phyloP scores from a whole-genome alignment of 2,797 vertebrate species.

The Scyliorhinus canicula region DNA sequence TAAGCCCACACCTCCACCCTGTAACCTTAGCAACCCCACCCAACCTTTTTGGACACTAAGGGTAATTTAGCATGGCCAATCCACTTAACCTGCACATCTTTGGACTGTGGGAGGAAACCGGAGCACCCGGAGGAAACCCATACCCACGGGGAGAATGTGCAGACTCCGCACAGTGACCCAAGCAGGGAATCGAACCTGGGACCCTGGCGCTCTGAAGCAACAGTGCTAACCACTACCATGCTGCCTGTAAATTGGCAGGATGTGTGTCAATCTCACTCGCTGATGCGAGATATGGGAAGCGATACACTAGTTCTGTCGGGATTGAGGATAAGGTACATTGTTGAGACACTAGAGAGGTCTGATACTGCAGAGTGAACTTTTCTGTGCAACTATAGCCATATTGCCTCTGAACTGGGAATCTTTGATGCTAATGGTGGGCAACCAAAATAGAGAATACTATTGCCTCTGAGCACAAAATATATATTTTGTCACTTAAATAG shows the following conservation, averaged over 20 bases:
- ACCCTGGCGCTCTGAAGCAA: no score
- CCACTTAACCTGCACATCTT: no score
- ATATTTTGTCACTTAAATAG: neutral
- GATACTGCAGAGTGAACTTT: neutral
- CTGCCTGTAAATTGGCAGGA: neutral
- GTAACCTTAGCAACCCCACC: no score
- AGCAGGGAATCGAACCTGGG: no score
- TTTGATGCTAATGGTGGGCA: neutral
- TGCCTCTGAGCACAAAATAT: neutral
- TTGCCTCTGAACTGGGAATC: neutral
- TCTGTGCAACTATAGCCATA: neutral
- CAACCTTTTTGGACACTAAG: no score
- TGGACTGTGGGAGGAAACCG: no score
- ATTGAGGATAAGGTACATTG: neutral
- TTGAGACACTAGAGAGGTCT: neutral
- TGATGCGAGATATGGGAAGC: neutral
- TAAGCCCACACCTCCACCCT: no score
- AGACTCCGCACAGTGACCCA: no score
- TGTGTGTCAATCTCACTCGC: neutral
- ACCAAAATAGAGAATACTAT: neutral
- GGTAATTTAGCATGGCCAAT: no score
- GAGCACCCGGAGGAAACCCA: no score
- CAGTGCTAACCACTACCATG: no score
- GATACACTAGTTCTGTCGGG: neutral
- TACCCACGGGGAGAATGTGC: no score